phyloP scores from a whole-genome alignment of 2,113 vertebrate species.

The Pachyramphus minor region DNA sequence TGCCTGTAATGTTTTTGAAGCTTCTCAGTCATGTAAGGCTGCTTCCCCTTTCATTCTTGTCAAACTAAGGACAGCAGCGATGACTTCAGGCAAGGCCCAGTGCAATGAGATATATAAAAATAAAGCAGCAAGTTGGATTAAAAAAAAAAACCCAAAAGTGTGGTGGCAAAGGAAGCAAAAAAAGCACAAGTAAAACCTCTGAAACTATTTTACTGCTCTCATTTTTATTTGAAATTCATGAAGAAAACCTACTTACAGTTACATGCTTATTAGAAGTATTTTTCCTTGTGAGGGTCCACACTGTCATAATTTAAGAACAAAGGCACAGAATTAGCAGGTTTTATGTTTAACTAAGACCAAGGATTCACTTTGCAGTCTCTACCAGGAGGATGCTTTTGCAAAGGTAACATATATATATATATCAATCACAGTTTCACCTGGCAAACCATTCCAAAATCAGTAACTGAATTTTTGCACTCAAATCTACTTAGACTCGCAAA shows the following conservation, averaged over 20 bases:
- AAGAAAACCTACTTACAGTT: background rate
- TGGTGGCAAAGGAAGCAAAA: background rate
- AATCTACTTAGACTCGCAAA: background rate
- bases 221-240: background rate
- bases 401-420: background rate
- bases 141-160: too few relatives aligned
- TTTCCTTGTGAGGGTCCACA: background rate
- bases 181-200: background rate
- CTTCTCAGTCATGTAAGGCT: background rate
- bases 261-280: background rate
- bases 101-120: background rate
- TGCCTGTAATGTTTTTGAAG: background rate
- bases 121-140: background rate
- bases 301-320: background rate
- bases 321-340: background rate
- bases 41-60: background rate
- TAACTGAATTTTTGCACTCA: background rate
- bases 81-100: constrained; percentile 14
- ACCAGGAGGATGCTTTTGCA: background rate
- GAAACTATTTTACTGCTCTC: background rate
- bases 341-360: background rate
- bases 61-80: background rate
- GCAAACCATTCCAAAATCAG: background rate
- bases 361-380: background rate
- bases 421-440: background rate